Evolutionary conservation across 2,113 vertebrate genomes (phyloP), one percentile per base, ranked within the genome.

Genomic region (Microtus richardsoni): DNA sequence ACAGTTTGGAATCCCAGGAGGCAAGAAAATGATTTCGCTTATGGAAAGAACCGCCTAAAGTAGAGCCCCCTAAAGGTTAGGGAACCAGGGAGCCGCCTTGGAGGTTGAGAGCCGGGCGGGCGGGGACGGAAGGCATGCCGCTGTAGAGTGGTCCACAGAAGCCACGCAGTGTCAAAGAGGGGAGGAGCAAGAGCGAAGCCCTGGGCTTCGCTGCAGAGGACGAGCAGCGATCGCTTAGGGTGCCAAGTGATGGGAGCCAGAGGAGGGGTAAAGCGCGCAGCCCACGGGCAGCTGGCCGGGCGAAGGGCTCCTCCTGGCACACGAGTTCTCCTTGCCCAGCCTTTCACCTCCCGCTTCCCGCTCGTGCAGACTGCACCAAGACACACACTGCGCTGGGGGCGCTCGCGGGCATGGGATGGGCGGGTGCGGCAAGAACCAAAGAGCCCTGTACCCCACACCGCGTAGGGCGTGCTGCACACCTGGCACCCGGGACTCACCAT

Each of bases 211-310:
- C 39, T 8, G 54, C 17, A 41, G 88, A 79, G 44, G 78, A n/a
- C 8, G 13, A 7, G 84, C 58, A 26, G 91, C 44, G 39, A 1
- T 16, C 0, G 79, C 14, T 0, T 97, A 1, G 98, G 98, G 98
- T 93, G 98, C 98, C 98, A 95, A 98, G 98, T 96, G 98, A 98
- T 97, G 22, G 75, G 89, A 95, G 39, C 49, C 90, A 0, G 66
- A 41, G 77, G 19, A n/a, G 44, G 52, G 47, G 21, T 4, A 98
- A 95, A 97, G 97, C 95, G 95, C 8, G n/a, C 97, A 98, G 97
- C 98, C 97, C 98, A 97, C 97, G 94, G 82, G 98, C 98, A 97
- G 98, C 98, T 98, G 98, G 98, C 98, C 97, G 86, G n/a, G 92
- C 78, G n/a, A 98, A 97, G 98, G 97, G 98, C 73, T 70, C 44